Conservation (phyloP, 2,888 invertebrate species). For the Allacma fusca region DNA sequence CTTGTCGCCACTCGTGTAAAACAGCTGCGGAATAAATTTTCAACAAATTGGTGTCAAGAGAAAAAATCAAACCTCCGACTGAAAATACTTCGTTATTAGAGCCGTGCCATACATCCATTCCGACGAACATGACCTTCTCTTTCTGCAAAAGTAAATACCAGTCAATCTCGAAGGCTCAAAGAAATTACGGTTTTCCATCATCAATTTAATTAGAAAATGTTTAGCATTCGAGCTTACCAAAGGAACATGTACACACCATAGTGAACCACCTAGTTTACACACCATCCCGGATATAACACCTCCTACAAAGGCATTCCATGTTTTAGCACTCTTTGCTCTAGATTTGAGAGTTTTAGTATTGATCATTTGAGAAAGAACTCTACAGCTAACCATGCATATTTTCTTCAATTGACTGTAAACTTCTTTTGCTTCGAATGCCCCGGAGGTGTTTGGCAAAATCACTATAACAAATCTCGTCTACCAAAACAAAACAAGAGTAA, state of each 20-base stretch:
- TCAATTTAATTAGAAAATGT: neutral
- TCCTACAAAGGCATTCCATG: neutral
- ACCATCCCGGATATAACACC: constrained; percentile 12
- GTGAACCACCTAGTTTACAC: constrained; percentile 29
- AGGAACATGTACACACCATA: constrained; percentile 33
- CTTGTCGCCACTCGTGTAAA: constrained; percentile 21
- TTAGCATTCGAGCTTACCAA: neutral
- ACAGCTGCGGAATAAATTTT: constrained; percentile 25
- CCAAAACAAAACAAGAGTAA: too few species aligned
- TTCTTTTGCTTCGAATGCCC: neutral
- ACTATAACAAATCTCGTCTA: constrained; percentile 31
- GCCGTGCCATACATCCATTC: constrained; percentile 40
- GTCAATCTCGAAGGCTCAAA: too few species aligned
- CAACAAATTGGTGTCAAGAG: constrained; percentile 4
- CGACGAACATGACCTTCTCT: constrained; percentile 37
- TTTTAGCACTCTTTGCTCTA: neutral
- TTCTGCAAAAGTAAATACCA: neutral
- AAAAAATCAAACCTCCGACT: constrained; percentile 30
- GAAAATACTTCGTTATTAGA: neutral
- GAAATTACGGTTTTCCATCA: constrained; percentile 14
- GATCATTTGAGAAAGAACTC: constrained; percentile 36
- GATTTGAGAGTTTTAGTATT: neutral
- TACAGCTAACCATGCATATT: neutral
- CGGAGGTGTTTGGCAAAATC: neutral
- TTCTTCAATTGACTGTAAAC: constrained; percentile 27